Conservation (phyloP, 2,113 vertebrate species). For the Anolis carolinensis region DNA sequence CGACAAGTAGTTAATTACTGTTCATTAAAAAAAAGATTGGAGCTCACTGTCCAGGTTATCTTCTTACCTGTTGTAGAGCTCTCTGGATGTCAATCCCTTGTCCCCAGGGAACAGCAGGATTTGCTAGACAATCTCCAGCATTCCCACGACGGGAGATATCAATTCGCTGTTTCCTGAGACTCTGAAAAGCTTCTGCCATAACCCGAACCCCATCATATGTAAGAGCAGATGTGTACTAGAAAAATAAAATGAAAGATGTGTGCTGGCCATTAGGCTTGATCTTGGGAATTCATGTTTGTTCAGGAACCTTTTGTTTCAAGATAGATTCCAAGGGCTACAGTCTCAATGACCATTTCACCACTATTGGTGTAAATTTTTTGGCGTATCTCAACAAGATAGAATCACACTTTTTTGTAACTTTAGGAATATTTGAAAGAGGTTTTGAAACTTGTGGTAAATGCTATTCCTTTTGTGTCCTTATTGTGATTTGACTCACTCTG, state of each 20-base stretch:
- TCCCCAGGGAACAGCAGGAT: constrained; percentile 97
- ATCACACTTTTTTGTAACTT: not conserved
- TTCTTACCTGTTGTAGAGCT: constrained; percentile 92
- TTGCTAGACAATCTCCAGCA: constrained; percentile 96
- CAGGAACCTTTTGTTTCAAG: not conserved
- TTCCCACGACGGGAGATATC: constrained; percentile 97
- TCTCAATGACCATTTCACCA: not conserved
- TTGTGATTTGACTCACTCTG: not conserved
- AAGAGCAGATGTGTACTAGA: constrained; percentile 93
- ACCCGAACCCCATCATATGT: constrained; percentile 96
- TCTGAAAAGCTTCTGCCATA: constrained; percentile 97
- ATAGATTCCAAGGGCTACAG: not conserved
- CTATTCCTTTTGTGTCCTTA: no score
- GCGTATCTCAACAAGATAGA: not conserved
- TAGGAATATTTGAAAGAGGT: not conserved
- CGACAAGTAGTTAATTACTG: not conserved
- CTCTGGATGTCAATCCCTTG: constrained; percentile 98
- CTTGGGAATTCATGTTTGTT: accelerated
- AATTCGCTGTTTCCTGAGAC: constrained; percentile 91
- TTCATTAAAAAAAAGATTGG: not conserved
- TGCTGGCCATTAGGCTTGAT: accelerated
- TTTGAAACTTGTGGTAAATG: not conserved
- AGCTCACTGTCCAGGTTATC: accelerated
- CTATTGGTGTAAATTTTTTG: not conserved
- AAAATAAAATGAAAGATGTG: constrained; percentile 28